Conservation (phyloP, 64 coral and sea anemone genomes). For the Platygyra sinensis region DNA sequence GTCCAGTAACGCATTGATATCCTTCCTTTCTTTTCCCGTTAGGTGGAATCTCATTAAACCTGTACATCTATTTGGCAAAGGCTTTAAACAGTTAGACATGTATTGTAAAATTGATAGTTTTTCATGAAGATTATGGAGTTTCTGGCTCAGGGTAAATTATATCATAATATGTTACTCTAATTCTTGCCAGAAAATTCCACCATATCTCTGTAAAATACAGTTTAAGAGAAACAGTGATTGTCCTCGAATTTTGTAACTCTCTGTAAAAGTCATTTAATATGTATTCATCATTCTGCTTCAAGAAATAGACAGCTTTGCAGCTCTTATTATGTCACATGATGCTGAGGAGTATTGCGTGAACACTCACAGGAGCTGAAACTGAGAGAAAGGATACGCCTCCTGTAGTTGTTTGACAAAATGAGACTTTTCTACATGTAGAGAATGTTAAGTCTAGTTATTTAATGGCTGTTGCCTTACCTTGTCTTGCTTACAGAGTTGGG, state of each 20-base stretch:
- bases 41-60: not conserved
- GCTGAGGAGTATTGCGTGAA: no score
- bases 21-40: not conserved
- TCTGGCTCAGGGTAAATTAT: not conserved
- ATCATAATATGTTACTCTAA: not conserved
- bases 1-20: no score
- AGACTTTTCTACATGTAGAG: no score
- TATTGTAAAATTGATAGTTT: conserved; percentile 46
- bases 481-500: no score
- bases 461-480: no score
- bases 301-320: no score
- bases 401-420: no score
- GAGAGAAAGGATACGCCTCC: no score
- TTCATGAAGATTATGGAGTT: conserved; percentile 14
- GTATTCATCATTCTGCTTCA: no score
- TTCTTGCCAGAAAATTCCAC: not conserved
- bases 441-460: no score
- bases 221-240: not conserved
- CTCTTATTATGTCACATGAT: no score
- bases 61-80: not conserved
- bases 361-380: no score
- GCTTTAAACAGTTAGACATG: not conserved
- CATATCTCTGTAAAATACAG: not conserved
- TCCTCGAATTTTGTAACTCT: not conserved
- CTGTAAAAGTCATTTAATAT: not conserved